phyloP scores from a whole-genome alignment of 2,888 invertebrate genomes.

The Apamea anceps region DNA sequence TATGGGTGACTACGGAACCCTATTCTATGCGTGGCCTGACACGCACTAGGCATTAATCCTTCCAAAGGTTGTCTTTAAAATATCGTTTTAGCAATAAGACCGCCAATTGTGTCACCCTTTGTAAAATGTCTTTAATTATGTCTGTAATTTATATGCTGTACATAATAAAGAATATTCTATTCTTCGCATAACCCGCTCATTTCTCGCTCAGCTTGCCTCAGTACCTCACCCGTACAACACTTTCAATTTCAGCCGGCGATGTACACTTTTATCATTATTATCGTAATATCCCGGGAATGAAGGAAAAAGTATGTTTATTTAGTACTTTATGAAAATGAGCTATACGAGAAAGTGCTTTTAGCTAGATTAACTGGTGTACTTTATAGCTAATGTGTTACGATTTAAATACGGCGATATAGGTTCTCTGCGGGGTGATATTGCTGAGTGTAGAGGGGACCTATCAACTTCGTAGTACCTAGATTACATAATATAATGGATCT shows the following conservation, averaged over 20 bases:
- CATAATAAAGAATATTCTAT: too few species aligned
- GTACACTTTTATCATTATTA: slow-evolving; percentile 47
- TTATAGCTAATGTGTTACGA: slow-evolving; percentile 19
- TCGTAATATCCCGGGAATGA: slow-evolving; percentile 20
- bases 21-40: too few species aligned
- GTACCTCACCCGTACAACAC: neutral
- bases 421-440: slow-evolving; percentile 5
- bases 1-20: too few species aligned
- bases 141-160: too few species aligned
- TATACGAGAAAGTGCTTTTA: slow-evolving; percentile 48
- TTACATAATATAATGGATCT: neutral
- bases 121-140: too few species aligned
- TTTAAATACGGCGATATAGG: slow-evolving; percentile 26
- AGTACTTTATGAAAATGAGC: slow-evolving; percentile 44
- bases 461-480: neutral
- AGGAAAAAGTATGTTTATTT: slow-evolving; percentile 36
- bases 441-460: neutral
- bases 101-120: too few species aligned
- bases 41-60: too few species aligned
- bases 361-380: slow-evolving; percentile 34
- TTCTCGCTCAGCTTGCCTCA: slow-evolving; percentile 1
- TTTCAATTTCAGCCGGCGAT: slow-evolving; percentile 31
- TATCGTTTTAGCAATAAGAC: too few species aligned
- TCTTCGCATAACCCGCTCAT: neutral
- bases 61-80: too few species aligned